phyloP scores from a whole-genome alignment of 2,797 vertebrate genomes.

The Acipenser oxyrinchus region DNA sequence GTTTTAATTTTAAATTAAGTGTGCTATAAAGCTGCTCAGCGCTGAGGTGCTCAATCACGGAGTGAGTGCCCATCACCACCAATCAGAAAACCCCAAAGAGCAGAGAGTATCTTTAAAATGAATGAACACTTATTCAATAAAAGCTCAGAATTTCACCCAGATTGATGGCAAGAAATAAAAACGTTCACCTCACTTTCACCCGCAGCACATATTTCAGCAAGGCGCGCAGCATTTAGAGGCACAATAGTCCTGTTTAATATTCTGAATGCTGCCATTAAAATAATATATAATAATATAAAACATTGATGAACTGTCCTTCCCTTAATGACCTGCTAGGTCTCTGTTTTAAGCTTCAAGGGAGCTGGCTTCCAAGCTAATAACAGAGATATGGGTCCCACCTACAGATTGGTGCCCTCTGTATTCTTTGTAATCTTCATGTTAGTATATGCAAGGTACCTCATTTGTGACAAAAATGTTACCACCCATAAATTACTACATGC shows the following conservation, averaged over 20 bases:
- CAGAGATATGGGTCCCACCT: background rate
- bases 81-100: slow-evolving; percentile 32
- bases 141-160: slow-evolving; percentile 33
- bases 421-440: no score
- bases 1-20: slow-evolving; percentile 51
- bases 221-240: slow-evolving; percentile 38
- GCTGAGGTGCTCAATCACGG: slow-evolving; percentile 44
- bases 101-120: slow-evolving; percentile 38
- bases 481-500: no score
- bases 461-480: no score
- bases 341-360: slow-evolving; percentile 1
- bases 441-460: no score
- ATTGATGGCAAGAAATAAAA: slow-evolving; percentile 45
- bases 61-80: slow-evolving; percentile 38
- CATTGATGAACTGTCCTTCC: slow-evolving; percentile 20
- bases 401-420: background rate
- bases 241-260: slow-evolving; percentile 35
- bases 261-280: slow-evolving; percentile 45
- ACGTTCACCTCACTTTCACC: slow-evolving; percentile 46
- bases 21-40: slow-evolving; percentile 44
- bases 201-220: slow-evolving; percentile 42
- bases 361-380: slow-evolving; percentile 3
- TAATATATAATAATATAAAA: slow-evolving; percentile 48
- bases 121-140: slow-evolving; percentile 46
- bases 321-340: slow-evolving; percentile 13